Conservation (phyloP, 1,140 invertebrate species). For the Drosophila teissieri region DNA sequence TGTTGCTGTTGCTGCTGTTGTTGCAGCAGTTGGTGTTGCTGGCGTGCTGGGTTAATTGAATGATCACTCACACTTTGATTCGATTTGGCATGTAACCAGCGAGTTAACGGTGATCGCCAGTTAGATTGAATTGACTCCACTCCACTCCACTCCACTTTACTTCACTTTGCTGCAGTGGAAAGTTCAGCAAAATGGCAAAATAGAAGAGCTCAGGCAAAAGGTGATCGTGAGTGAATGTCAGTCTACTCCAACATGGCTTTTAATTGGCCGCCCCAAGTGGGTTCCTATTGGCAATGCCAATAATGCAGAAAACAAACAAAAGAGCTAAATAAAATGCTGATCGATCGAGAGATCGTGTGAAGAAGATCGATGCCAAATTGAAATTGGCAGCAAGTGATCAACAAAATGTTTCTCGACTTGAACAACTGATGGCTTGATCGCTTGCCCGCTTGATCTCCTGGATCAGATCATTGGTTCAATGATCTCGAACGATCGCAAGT, state of each 20-base stretch:
- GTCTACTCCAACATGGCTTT: conserved; percentile 9
- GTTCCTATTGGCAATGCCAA: neutral
- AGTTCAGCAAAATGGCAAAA: conserved; percentile 25
- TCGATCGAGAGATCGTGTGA: conserved; percentile 25
- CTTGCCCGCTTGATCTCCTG: neutral
- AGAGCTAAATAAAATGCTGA: conserved; percentile 4
- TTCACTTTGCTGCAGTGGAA: conserved; percentile 3
- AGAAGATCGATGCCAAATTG: conserved; percentile 49
- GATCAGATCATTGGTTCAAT: conserved; percentile 3
- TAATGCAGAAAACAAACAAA: neutral
- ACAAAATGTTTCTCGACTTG: conserved; percentile 13
- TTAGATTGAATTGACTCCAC: conserved; percentile 41
- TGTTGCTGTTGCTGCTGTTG: conserved; percentile 26
- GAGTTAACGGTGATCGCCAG: conserved; percentile 59
- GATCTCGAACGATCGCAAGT: conserved; percentile 18
- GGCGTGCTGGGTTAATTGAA: conserved; percentile 78
- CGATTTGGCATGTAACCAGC: conserved; percentile 66
- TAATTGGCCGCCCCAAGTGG: conserved; percentile 8
- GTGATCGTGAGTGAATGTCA: conserved; percentile 49
- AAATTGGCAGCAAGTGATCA: conserved; percentile 42
- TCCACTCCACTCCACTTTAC: neutral
- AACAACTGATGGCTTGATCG: conserved; percentile 9
- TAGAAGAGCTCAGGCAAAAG: conserved; percentile 4
- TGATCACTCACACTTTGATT: conserved; percentile 82
- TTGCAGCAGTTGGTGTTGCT: conserved; percentile 32